phyloP scores from a whole-genome alignment of 2,113 vertebrate genomes.

The Emydura subglobosa region DNA sequence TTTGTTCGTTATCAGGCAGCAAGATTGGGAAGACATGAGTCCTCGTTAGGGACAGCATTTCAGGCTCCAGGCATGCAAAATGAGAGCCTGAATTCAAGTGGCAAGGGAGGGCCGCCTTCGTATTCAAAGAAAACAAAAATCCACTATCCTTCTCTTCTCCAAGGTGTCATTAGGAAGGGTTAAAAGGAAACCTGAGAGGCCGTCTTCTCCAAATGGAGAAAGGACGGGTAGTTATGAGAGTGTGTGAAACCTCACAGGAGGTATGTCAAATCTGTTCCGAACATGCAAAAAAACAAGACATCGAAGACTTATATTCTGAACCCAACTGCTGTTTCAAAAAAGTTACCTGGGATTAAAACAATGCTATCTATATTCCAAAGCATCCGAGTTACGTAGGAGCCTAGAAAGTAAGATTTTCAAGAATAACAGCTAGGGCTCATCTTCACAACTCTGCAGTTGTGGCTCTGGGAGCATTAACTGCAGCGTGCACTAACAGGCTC shows the following conservation, averaged over 20 bases:
- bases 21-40: neutral
- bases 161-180: neutral
- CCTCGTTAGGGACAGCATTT: neutral
- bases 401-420: neutral
- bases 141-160: rapidly evolving
- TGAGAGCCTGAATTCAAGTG: neutral
- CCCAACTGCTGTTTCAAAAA: neutral
- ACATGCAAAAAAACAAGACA: neutral
- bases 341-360: neutral
- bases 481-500: neutral
- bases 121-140: rapidly evolving
- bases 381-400: neutral
- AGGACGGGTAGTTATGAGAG: rapidly evolving
- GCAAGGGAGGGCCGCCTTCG: neutral
- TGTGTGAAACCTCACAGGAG: neutral
- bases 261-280: neutral
- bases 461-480: neutral
- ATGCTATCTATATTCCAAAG: neutral
- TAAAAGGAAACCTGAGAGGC: neutral
- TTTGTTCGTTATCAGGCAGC: neutral
- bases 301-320: too few relatives aligned
- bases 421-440: too few relatives aligned
- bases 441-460: too few relatives aligned
- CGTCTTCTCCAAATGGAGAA: neutral
- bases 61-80: neutral